Evolutionary conservation across 2,888 invertebrate species (phyloP).

Genomic region (Zaprionus obscuricornis): DNA sequence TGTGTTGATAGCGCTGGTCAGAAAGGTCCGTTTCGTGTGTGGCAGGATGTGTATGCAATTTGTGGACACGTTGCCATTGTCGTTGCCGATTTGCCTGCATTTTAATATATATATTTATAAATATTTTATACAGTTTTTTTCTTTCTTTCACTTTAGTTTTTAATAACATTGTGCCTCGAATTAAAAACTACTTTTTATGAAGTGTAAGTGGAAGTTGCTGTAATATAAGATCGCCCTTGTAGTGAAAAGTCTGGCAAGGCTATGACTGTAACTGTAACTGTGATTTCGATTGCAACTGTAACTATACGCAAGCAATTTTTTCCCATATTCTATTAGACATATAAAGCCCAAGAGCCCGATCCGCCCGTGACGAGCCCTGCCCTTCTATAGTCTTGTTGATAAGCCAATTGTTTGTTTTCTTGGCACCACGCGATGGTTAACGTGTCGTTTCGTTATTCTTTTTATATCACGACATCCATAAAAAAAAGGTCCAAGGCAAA

Average conservation of each 20-base stretch:
- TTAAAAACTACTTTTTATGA: constrained; percentile 31
- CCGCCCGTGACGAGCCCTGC: neutral
- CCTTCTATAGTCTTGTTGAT: constrained; percentile 18
- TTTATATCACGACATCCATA: constrained; percentile 40
- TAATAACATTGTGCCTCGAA: constrained; percentile 36
- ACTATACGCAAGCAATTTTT: neutral
- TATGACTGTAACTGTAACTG: neutral
- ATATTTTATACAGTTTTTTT: constrained; percentile 14
- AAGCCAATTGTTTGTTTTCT: constrained; percentile 57
- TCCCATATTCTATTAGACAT: constrained; percentile 30
- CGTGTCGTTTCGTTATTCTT: constrained; percentile 11
- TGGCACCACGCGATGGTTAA: constrained; percentile 47
- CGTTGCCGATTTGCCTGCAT: constrained; percentile 35
- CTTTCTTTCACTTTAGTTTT: constrained; percentile 13
- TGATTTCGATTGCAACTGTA: too few relatives aligned
- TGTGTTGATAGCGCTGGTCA: constrained; percentile 45
- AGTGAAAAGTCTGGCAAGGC: neutral
- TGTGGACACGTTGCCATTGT: constrained; percentile 64
- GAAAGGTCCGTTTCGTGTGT: constrained; percentile 60
- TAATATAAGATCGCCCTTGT: constrained; percentile 33
- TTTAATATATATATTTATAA: constrained; percentile 41
- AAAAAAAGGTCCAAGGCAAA: constrained; percentile 39
- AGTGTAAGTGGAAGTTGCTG: constrained; percentile 25
- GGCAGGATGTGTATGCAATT: constrained; percentile 80
- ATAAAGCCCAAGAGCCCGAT: neutral